Base-by-base conservation (phyloP, 92 coral and sea anemone genomes). In the Paramuricea clavata region DNA sequence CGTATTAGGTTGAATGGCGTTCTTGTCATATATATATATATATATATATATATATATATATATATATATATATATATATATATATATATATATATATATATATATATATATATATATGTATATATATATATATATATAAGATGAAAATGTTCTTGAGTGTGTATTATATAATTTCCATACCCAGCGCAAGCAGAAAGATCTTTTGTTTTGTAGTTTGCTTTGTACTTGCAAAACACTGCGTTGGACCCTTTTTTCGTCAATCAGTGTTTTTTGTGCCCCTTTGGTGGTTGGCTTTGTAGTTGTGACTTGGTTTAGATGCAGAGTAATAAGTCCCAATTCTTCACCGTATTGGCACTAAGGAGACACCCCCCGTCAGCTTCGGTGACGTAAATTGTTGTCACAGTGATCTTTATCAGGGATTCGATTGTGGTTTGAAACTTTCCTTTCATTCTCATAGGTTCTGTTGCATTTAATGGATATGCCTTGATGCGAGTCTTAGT, bases 401-500 rank as follows among this genome's bases (percentile, higher is more conserved):
- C 26, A 19, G 75, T 69, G 12, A 32, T 69, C 30, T 69, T 69
- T 10, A 30, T 30, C 32, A 30, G 30, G 6, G 44, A 39, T 30
- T 32, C 42, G 7, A 32, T n/a, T 6, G 49, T 69, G 34, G 75
- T 69, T 6, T 25, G 30, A 44, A 69, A 69, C 19, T 69, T 69
- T n/a, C 75, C 75, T 31, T 31, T 69, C 75, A 69, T 69, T 69
- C 30, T 69, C 5, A 69, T 44, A 5, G 75, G 75, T 10, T 69
- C 75, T 69, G 22, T 69, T 13, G 42, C 30, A 12, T 69, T 30
- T 6, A 69, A 69, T 4, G 75, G 21, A 69, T 69, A 69, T 32
- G 42, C 75, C 21, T 69, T 69, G 47, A 69, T 69, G 68, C 21
- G n/a, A 6, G 68, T 60, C 19, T 16, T 23, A 5, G 68, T 30